phyloP scores from a whole-genome alignment of 2,888 invertebrate species.

The Agelastica alni region DNA sequence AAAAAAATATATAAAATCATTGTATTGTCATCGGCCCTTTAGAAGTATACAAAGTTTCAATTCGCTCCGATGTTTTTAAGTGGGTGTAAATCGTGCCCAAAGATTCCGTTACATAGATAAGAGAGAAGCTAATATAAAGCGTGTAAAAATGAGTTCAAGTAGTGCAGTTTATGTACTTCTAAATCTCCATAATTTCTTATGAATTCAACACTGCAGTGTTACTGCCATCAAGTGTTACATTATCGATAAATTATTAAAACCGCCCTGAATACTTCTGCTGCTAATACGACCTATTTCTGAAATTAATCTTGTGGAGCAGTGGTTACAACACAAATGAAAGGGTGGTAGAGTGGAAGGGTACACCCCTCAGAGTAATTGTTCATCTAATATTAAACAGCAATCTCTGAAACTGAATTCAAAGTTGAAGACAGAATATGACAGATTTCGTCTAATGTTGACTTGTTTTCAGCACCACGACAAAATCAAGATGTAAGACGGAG shows the following conservation, averaged over 20 bases:
- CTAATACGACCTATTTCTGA: neutral
- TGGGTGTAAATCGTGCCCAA: no score
- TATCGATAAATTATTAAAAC: neutral
- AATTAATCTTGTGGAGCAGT: neutral
- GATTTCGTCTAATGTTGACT: neutral
- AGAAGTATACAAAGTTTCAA: no score
- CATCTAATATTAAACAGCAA: conserved; percentile 24
- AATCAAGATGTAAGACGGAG: no score
- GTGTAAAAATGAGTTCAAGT: no score
- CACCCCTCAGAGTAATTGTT: conserved; percentile 19
- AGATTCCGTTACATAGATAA: no score
- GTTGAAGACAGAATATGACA: neutral
- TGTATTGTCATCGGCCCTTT: no score
- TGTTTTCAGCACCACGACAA: neutral
- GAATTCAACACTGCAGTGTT: neutral
- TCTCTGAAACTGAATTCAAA: conserved; percentile 14
- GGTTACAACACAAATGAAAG: no score
- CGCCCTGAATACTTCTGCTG: neutral
- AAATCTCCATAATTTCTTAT: no score
- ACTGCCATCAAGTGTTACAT: neutral
- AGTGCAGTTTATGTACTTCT: no score
- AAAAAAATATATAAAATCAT: no score
- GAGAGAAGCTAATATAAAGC: no score
- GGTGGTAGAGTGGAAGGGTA: neutral
- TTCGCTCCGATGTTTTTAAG: no score